Conservation (phyloP, 2,113 vertebrate genomes). For the Sylvilagus bachmani region DNA sequence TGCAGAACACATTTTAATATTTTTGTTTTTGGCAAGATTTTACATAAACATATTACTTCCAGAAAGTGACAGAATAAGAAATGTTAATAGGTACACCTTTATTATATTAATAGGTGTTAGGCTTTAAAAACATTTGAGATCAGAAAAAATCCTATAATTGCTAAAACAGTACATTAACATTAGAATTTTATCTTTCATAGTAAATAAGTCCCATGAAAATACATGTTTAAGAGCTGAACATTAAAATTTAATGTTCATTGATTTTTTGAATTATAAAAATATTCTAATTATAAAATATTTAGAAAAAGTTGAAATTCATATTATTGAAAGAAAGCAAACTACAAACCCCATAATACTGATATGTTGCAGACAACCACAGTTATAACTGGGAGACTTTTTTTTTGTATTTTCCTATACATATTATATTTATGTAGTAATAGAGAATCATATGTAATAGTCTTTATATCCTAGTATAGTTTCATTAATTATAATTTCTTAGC, state of each 20-base stretch:
- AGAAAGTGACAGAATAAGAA: constrained; percentile 65
- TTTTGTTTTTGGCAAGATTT: constrained; percentile 65
- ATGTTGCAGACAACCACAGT: neutral
- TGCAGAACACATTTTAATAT: constrained; percentile 69
- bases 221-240: neutral
- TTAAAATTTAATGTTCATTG: neutral
- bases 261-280: constrained; percentile 47
- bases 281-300: constrained; percentile 30
- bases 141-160: constrained; percentile 13
- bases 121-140: constrained; percentile 52
- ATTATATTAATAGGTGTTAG: constrained; percentile 45
- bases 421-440: neutral
- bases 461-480: neutral
- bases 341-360: neutral
- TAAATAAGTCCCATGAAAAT: constrained; percentile 34
- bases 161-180: constrained; percentile 34
- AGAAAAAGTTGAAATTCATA: constrained; percentile 14
- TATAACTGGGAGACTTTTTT: neutral
- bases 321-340: neutral
- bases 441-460: neutral
- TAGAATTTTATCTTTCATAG: constrained; percentile 25
- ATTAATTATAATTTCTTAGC: neutral
- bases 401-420: neutral
- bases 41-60: constrained; percentile 65
- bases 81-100: constrained; percentile 64